phyloP scores from a whole-genome alignment of 1,140 invertebrate genomes.

The Drosophila yakuba region DNA sequence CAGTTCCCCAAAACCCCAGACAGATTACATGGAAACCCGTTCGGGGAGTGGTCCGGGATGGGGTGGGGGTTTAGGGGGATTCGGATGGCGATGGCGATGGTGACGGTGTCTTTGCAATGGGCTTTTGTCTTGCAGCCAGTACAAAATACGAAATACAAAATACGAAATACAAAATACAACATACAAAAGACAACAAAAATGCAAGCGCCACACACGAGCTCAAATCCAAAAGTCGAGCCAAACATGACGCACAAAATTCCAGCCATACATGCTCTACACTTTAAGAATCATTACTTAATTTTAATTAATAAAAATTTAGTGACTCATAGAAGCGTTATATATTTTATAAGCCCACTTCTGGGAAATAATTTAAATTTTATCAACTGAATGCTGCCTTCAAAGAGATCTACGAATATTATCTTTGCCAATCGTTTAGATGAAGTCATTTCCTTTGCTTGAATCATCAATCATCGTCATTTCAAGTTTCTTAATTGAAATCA shows the following conservation, averaged over 20 bases:
- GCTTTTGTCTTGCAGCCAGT: conserved; percentile 72
- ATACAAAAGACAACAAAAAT: conserved; percentile 81
- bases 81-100: conserved; percentile 13
- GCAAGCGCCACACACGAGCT: conserved; percentile 64
- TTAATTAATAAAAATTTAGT: background rate
- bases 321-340: background rate
- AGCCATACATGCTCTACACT: conserved; percentile 21
- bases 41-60: background rate
- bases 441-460: conserved; percentile 22
- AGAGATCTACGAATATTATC: background rate
- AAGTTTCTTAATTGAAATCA: conserved; percentile 14
- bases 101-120: conserved; percentile 52
- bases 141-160: conserved; percentile 61
- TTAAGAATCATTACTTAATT: background rate
- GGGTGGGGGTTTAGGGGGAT: background rate
- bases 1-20: conserved; percentile 28
- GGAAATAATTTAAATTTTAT: background rate
- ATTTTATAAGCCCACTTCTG: background rate
- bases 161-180: conserved; percentile 62
- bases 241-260: conserved; percentile 78
- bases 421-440: conserved; percentile 16
- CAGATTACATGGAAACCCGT: conserved; percentile 73
- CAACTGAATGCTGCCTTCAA: background rate
- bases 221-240: conserved; percentile 25
- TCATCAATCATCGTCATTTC: conserved; percentile 34